Evolutionary conservation across 2,797 vertebrate genomes (phyloP).

Genomic region (Chelidonichthys spinosus): DNA sequence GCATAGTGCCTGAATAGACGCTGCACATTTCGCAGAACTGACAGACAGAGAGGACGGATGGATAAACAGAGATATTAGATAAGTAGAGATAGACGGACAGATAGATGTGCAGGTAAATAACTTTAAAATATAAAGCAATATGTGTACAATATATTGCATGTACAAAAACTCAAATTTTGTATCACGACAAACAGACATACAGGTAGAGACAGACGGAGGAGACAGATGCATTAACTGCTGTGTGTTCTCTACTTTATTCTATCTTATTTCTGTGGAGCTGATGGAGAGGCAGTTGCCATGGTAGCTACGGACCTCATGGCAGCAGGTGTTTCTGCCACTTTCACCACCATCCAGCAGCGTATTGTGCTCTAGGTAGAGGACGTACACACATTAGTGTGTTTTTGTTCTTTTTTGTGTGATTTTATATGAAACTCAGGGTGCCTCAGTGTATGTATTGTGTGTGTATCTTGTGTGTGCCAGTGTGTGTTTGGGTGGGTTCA

Average conservation of each 20-base stretch:
- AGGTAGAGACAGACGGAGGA: slow-evolving; percentile 25
- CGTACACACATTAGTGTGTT: slow-evolving; percentile 1
- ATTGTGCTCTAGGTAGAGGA: slow-evolving; percentile 22
- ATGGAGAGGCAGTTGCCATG: slow-evolving; percentile 75
- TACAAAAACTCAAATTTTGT: slow-evolving; percentile 1
- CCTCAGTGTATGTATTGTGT: slow-evolving; percentile 21
- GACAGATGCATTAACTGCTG: slow-evolving; percentile 29
- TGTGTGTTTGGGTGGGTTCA: slow-evolving; percentile 43
- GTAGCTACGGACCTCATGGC: slow-evolving; percentile 60
- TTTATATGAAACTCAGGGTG: slow-evolving; percentile 26
- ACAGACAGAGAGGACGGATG: neutral
- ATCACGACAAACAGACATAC: slow-evolving; percentile 12
- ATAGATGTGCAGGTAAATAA: neutral
- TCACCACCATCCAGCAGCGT: slow-evolving; percentile 34
- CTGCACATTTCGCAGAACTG: neutral
- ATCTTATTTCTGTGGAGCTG: slow-evolving; percentile 25
- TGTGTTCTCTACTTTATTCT: slow-evolving; percentile 36
- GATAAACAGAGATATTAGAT: neutral
- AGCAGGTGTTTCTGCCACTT: slow-evolving; percentile 58
- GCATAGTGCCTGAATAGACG: slow-evolving; percentile 1
- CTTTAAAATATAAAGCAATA: neutral
- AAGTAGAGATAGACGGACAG: neutral
- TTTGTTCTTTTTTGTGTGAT: slow-evolving; percentile 30
- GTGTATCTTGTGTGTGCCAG: slow-evolving; percentile 25
- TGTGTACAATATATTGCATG: neutral